Percentiles rank a stretch among this genome's conserved stretches.
Evolutionary conservation across 2,113 vertebrate species (phyloP).

Genomic region (Ameiurus melas): DNA sequence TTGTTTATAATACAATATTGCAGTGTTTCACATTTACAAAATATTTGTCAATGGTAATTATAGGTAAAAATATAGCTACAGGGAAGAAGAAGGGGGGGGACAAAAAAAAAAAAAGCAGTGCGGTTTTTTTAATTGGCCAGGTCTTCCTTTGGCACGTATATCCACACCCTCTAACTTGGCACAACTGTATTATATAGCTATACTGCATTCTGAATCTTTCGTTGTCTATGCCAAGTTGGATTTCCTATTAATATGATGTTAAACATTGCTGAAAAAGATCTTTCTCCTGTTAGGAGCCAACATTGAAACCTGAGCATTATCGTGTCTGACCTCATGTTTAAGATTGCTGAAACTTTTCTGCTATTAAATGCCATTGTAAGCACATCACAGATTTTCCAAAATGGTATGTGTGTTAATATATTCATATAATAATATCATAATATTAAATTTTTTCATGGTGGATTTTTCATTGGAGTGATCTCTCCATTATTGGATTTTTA

Average conservation of each 20-base stretch:
- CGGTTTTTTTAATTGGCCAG: not conserved
- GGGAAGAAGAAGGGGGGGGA: too few species aligned
- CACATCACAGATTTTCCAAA: not conserved
- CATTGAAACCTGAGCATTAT: not conserved
- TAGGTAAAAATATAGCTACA: not conserved
- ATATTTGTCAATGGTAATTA: not conserved
- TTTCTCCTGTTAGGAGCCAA: not conserved
- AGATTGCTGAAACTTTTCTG: not conserved
- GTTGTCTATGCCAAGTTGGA: not conserved
- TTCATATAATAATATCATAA: not conserved
- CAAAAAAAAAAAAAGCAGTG: not conserved
- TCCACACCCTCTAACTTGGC: not conserved
- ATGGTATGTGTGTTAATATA: not conserved
- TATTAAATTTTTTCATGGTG: not conserved
- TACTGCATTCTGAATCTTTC: not conserved
- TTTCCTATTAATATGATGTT: not conserved
- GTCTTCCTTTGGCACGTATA: not conserved
- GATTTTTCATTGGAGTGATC: not conserved
- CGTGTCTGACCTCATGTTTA: not conserved
- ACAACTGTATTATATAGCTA: not conserved
- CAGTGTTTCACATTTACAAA: not conserved
- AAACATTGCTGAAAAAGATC: not conserved
- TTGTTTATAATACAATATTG: not conserved
- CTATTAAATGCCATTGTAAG: not conserved
- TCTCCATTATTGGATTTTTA: not conserved